Base-by-base conservation (phyloP, 2,888 invertebrate species). In the Oligia fasciuncula region DNA sequence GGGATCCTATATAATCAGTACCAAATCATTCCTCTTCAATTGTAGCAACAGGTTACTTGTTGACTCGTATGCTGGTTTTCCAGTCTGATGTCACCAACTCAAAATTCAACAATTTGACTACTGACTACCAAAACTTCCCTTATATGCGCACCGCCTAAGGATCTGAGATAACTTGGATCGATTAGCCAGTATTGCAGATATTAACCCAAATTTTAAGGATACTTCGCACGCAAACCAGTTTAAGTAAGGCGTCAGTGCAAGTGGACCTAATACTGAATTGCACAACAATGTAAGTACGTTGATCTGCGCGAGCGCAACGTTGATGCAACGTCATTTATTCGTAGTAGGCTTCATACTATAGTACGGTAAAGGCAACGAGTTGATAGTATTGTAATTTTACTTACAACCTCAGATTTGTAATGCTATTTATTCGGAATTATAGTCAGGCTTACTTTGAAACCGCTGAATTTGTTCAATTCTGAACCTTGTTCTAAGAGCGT, bases 221-320 rank as follows among this genome's bases (percentile, higher is more conserved):
- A 81, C 60, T 80, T 83, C 40, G 76, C 75, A 77, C 84, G 74
- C 70, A 87, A 83, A 88, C 87, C 77, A 84, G 87, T 84, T 85
- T 72, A 83, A 80, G 88, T 81, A 83, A 86, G 85, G 85, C 82
- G 81, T 81, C 80, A 87, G 89, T 87, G 86, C 89, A 89, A 89
- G 88, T 92, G 87, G 87, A 89, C 89, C 84, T 85, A 90, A 88
- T 88, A 88, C 84, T 85, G 85, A 86, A 89, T 91, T 91, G 85
- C 88, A 88, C 90, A 90, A 91, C 86, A 88, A 87, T 85, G 85
- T 88, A 79, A 87, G 84, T 81, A 85, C 79, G 83, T 83, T 80
- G 83, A 83, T 85, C 81, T 84, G 81, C 84, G 85, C 86, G 66
- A 83, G 82, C 84, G 84, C 85, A 80, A 83, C 29, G 80, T 85